Evolutionary conservation across 2,888 invertebrate species (phyloP).

Genomic region (Gasteruption jaculator): DNA sequence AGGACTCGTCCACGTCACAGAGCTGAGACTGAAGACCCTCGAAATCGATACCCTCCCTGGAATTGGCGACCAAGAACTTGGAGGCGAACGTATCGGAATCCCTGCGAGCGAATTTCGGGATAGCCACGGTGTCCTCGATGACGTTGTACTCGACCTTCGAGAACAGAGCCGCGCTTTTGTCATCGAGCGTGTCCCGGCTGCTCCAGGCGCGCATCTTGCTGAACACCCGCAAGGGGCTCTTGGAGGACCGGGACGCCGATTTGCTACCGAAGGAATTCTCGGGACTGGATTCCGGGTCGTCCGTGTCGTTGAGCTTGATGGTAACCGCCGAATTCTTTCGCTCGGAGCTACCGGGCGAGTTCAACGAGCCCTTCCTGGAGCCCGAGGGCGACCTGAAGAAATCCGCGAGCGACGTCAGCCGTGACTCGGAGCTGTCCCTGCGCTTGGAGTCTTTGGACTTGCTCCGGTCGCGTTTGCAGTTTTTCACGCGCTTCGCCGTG

Average conservation of each 20-base stretch:
- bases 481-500: conserved; percentile 41
- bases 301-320: conserved; percentile 38
- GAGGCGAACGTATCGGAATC: conserved; percentile 33
- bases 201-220: conserved; percentile 45
- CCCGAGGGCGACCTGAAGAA: conserved; percentile 49
- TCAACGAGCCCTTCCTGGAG: conserved; percentile 45
- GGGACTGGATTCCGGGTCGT: conserved; percentile 43
- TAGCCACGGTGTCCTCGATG: conserved; percentile 35
- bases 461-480: conserved; percentile 45
- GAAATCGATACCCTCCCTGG: conserved; percentile 48
- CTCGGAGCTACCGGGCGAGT: conserved; percentile 35
- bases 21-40: conserved; percentile 44
- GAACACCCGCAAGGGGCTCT: conserved; percentile 45
- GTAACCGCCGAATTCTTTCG: conserved; percentile 38
- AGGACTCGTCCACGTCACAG: conserved; percentile 36
- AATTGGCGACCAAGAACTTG: conserved; percentile 42
- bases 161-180: conserved; percentile 23
- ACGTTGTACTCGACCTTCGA: conserved; percentile 40
- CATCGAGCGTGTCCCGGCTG: conserved; percentile 44
- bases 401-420: conserved; percentile 42
- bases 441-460: conserved; percentile 47
- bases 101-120: conserved; percentile 32
- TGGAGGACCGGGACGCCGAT: conserved; percentile 41
- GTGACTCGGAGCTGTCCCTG: conserved; percentile 46
- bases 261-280: conserved; percentile 40